Evolutionary conservation across 2,797 vertebrate genomes (phyloP), one percentile per base, ranked within the genome.

Genomic region (Chaetodon trifasciatus): DNA sequence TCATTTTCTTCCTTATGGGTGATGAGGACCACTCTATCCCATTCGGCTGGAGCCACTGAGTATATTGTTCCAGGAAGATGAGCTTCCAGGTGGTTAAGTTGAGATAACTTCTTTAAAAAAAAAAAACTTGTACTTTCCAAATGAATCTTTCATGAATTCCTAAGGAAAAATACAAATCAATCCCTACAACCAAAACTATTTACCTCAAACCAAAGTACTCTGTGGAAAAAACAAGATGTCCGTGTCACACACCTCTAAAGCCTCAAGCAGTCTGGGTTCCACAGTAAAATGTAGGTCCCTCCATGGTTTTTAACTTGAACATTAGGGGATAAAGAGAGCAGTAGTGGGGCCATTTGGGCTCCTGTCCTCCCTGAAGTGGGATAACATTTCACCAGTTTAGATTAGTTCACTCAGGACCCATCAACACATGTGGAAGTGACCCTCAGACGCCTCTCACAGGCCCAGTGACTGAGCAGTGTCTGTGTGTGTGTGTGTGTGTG

Each of bases 341-440:
- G 60, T 32, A 47, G 55, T 24, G 82, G 56, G 52, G 70, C 75
- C 58, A 15, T 46, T 82, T 78, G 44, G 80, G 88, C 83, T 87
- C 64, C 86, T 49, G 86, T 87, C 91, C 65, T 76, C 86, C 74
- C 85, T 79, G 87, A 67, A 81, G 83, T 6, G 60, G 91, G 89
- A 86, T 93, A 92, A 90, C 85, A 83, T 94, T 94, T 95, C 92
- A 91, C 71, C 92, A 93, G 92, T 86, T 94, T 93, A 91, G 90
- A 91, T 94, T 89, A 90, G 85, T 79, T 75, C 88, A 88, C 89
- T 91, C 82, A 71, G 72, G 68, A 75, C 79, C 91, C 88, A 84
- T 94, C 94, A 90, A 86, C 90, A 93, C 91, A 89, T 81, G 82
- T 93, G 90, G 86, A 92, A 91, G 83, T 94, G 91, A 90, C 90